Percentiles rank a stretch among this genome's conserved stretches.
phyloP scores from a whole-genome alignment of 2,113 vertebrate genomes.

The Sterrhoptilus dennistouni region DNA sequence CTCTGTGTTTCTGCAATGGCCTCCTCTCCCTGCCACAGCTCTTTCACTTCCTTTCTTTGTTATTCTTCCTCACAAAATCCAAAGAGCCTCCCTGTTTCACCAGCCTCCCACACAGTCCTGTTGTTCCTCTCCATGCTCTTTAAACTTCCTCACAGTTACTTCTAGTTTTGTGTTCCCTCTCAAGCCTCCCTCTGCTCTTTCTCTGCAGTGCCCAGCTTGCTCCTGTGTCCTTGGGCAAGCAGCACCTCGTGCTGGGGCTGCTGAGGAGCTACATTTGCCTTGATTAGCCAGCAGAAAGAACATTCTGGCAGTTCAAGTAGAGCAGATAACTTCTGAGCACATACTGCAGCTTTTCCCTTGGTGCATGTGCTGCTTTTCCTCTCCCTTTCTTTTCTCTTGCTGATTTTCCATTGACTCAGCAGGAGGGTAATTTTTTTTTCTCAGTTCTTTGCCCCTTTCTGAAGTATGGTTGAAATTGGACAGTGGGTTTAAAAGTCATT shows the following conservation, averaged over 20 bases:
- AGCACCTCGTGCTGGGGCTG: background rate
- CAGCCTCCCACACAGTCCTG: constrained; percentile 16
- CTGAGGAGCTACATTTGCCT: background rate
- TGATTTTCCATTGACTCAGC: background rate
- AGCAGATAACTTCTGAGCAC: background rate
- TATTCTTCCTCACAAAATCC: constrained; percentile 19
- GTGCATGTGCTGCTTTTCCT: background rate
- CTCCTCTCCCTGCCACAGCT: background rate
- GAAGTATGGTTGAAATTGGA: background rate
- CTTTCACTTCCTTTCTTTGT: constrained; percentile 47
- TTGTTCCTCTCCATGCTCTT: background rate
- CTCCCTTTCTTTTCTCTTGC: background rate
- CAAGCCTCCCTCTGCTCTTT: background rate
- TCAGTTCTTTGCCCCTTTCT: background rate
- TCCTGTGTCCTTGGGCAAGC: background rate
- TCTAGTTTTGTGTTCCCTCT: background rate
- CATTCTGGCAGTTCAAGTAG: background rate
- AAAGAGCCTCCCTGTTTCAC: background rate
- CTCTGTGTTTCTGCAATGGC: background rate
- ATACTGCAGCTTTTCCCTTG: background rate
- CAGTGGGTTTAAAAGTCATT: background rate
- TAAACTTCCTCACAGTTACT: constrained; percentile 22
- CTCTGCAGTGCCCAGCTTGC: background rate
- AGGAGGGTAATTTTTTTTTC: background rate
- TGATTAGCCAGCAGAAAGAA: background rate